Evolutionary conservation across 2,797 vertebrate species (phyloP), one percentile per base, ranked within the genome.

Genomic region (Gadopsis marmoratus): DNA sequence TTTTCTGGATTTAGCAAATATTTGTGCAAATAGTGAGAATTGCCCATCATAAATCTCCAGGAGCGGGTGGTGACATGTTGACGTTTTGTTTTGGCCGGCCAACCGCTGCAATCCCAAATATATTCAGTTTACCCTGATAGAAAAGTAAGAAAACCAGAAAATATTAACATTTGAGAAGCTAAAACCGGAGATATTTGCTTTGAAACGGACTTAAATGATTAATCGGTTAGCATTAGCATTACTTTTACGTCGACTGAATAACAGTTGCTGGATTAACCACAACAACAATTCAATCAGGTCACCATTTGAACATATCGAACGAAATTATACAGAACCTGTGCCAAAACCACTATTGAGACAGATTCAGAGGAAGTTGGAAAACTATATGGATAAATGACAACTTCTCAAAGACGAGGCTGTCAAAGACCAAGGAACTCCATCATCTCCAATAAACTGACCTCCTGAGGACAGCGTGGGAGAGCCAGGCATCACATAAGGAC

Each of bases 391-490:
- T n/a, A 45, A 50, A 77, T 26, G 21, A 45, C 26, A 48, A 45
- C 54, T 26, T 55, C 26, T 50, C 55, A 71, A 31, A 64, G 53
- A 60, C 50, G 1, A 60, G 23, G 12, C 71, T 48, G 54, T 70
- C 0, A 11, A 74, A 63, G 62, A n/a, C n/a, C 0, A 11, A 74
- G 43, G 48, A 78, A 62, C 37, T 55, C 35, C 59, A 69, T 83
- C 76, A 71, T 58, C 29, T 67, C 69, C 54, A 48, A 61, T 17
- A 75, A 71, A 64, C 1, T 13, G 60, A 58, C 9, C 16, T 74
- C 54, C 23, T 37, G 5, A 29, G 56, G 56, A 64, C 59, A 23
- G 23, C 6, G 13, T 2, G 50, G 55, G 50, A 43, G 51, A 71
- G 26, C 19, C 9, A 21, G 41, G 63, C 45, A 60, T 41, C 26